These are phyloP conservation scores for Myopa testacea DNA, from an alignment of 2,888 invertebrate genomes.

Conservation along the genomic window DNA sequence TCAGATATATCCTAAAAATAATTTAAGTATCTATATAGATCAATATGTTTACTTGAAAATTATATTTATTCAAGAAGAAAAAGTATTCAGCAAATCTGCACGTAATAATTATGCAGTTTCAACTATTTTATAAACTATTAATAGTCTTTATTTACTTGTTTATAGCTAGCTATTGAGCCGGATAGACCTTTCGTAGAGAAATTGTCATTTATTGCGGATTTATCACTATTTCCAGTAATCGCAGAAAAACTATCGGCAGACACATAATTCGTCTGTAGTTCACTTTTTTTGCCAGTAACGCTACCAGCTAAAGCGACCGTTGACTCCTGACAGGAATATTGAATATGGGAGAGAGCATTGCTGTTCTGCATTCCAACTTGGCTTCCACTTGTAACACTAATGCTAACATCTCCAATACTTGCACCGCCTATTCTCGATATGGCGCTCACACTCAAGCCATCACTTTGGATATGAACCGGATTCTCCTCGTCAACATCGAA, in stretches of 20 bases:
- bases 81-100: no score
- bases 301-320: slow-evolving; percentile 53
- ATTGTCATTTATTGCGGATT: slow-evolving; percentile 70
- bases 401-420: slow-evolving; percentile 73
- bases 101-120: not conserved
- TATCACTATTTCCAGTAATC: slow-evolving; percentile 74
- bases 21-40: not conserved
- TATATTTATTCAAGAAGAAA: no score
- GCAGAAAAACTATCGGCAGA: slow-evolving; percentile 74
- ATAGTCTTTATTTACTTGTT: slow-evolving; percentile 30
- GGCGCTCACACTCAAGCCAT: slow-evolving; percentile 63
- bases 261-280: slow-evolving; percentile 79
- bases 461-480: slow-evolving; percentile 30
- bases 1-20: slow-evolving; percentile 26
- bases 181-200: slow-evolving; percentile 83
- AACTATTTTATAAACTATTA: no score
- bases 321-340: slow-evolving; percentile 52
- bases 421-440: slow-evolving; percentile 71
- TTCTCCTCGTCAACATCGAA: slow-evolving; percentile 70
- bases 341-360: slow-evolving; percentile 36
- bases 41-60: not conserved
- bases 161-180: slow-evolving; percentile 72
- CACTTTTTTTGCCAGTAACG: slow-evolving; percentile 70
- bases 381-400: slow-evolving; percentile 78
- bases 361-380: slow-evolving; percentile 69